Base-by-base conservation (phyloP, 1,140 invertebrate species). In the Bombus turneri region DNA sequence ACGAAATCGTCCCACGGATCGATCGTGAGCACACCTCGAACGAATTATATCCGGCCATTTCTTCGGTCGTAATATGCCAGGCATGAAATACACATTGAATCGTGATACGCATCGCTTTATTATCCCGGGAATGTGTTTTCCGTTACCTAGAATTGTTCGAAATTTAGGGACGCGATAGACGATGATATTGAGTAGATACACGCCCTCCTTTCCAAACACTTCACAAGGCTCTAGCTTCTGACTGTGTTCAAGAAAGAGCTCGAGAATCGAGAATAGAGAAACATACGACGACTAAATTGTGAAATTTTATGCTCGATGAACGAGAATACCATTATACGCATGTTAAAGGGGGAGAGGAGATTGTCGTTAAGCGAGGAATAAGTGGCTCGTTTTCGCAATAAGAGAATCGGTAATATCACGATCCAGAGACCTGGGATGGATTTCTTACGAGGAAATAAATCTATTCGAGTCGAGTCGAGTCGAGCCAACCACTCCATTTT, bases 371-470 rank as follows among this genome's bases (percentile, higher is more conserved):
- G 8, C 22, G 18, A 5, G 12, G 9, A 15, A 80, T 72, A 73
- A 85, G 69, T 80, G 76, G 83, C 75, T 73, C 83, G 83, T 85
- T 85, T 85, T 73, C 68, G 83, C 83, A 80, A 85, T 59, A 41
- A 76, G 37, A 66, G 74, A 57, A 69, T 66, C 41, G 59, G 31
- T 43, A 43, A 73, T 82, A 82, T 31, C 18, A 43, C 34, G 66
- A 72, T 81, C 71, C 66, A 68, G 13, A 47, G 62, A 0, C 47
- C 3, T 22, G 13, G n/a, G 66, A 79, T 71, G 43, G 31, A n/a
- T 59, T 43, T 25, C 22, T 57, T 28, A 34, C 59, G 39, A 34
- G 13, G 9, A 39, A 43, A 71, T 72, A 79, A 79, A 84, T 53
- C 71, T 43, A 47, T 41, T 68, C 59, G n/a, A 43, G 1, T 28